Base-by-base conservation (phyloP, 2,797 vertebrate species). In the Trichosurus vulpecula region DNA sequence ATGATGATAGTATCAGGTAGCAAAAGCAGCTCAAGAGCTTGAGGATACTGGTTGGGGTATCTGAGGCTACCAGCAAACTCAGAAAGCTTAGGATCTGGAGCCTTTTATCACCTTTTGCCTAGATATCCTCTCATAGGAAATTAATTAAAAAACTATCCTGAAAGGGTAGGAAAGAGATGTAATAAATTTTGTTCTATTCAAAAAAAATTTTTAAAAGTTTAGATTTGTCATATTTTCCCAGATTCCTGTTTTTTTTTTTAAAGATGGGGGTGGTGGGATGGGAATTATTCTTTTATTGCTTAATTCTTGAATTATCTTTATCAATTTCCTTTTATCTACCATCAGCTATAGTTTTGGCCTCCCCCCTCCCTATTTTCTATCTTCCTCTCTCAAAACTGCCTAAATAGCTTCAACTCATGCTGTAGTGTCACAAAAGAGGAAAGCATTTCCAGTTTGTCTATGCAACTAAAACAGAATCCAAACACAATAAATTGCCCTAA, bases 371-470 rank as follows among this genome's bases (percentile, higher is more conserved):
- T 30, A 31, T 19, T 53, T 19, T 81, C 22, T 96, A 55, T 27
- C 51, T 95, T 97, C 96, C 97, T 94, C 96, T 97, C 96, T 92
- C 92, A 81, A 92, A 27, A 87, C 95, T 96, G 47, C n/a, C 97
- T 97, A 95, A 98, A 93, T 90, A 97, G 95, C 54, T 97, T 89
- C 9, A 97, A 97, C 98, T 97, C 56, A 9, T 92, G 93, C 87
- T 8, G 10, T 93, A 93, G 55, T 98, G 91, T 96, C 13, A 2
- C n/a, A 0, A 91, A n/a, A 96, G 92, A 95, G 81, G 94, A 96
- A 4, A 74, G 19, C 93, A 96, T 94, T 97, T 97, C 94, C 14
- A 96, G 55, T 97, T 95, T 74, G 9, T 55, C 81, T 58, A 81
- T 91, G 30, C 95, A 95, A 96, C 94, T 2, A 1, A n/a, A 92